Evolutionary conservation across 30 jellyfish, hydroid and myxozoan species (phyloP), one percentile per base, ranked within the genome.

Genomic region (Aurelia aurita complex sp. Pacific): DNA sequence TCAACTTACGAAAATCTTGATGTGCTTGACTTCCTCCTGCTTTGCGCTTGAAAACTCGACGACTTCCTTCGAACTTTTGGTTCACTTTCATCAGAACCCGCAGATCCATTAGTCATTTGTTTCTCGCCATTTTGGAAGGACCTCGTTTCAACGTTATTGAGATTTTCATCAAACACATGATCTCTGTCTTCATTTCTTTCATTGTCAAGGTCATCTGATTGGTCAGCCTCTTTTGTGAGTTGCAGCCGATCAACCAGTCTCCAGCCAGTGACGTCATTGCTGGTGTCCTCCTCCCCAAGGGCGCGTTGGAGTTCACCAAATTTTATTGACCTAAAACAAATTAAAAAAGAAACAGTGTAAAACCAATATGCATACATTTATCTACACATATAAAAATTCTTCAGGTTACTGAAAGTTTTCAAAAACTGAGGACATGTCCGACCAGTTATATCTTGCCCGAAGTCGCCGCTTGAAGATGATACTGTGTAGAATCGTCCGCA

Each of bases 231-330:
- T 12, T 15, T 40, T 43, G 43, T 13, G 36, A 76, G 86, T 42
- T 59, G 34, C 46, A 76, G 69, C n/a, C 86, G 61, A 64, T 76
- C 86, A 42, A 66, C 50, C 76, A 81, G 46, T 68, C 67, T 81
- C 90, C 90, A 81, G 54, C 90, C 90, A 62, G 55, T 66, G 54
- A 51, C 81, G 9, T 32, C 32, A n/a, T 67, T 29, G 9, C 52
- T 3, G 33, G 69, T 65, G 19, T 65, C 80, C 23, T 43, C 61
- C 62, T 79, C 89, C 35, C 79, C 80, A 18, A 79, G 89, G 34
- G 89, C 79, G n/a, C 69, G n/a, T 18, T 79, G 89, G 36, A 79
- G 80, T 33, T 79, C 89, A 10, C 89, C 89, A 65, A 79, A 79
- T 9, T 79, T 79, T 63, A 67, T 64, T 5, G 89, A 79, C 40